A percentile compares a stretch with the other conserved stretches of the same genome.
Evolutionary conservation across 1,140 invertebrate genomes (phyloP).

Genomic region (Drosophila willistoni): DNA sequence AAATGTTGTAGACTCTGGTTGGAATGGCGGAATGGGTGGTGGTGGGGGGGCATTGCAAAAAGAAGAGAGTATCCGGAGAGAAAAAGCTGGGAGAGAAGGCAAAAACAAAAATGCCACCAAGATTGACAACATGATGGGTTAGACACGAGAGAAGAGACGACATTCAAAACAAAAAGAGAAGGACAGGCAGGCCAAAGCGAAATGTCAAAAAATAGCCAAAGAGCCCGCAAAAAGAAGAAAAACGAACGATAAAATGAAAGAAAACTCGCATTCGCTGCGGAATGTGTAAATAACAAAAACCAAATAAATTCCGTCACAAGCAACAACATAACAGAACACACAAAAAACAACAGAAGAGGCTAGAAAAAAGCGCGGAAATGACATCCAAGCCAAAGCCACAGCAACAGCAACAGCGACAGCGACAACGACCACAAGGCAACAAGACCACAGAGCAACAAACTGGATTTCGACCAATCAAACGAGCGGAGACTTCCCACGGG

Average conservation of each 20-base stretch:
- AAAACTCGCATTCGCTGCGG: conserved; percentile 59
- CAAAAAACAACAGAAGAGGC: conserved; percentile 46
- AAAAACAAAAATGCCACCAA: conserved; percentile 72
- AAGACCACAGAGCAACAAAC: conserved; percentile 50
- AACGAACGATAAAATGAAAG: conserved; percentile 36
- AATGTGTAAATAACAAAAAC: conserved; percentile 81
- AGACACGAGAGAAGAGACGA: conserved; percentile 75
- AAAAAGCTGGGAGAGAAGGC: conserved; percentile 58
- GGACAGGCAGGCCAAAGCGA: conserved; percentile 66
- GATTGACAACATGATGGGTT: conserved; percentile 79
- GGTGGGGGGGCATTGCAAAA: background rate
- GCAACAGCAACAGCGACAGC: conserved; percentile 16
- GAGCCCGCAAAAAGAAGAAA: conserved; percentile 19
- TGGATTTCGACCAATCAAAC: conserved; percentile 50
- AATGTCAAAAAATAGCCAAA: conserved; percentile 70
- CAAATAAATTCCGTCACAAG: conserved; percentile 80
- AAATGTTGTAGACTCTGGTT: background rate
- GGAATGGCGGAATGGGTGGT: no score
- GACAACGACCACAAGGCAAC: conserved; percentile 44
- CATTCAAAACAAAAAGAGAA: conserved; percentile 78
- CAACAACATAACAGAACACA: conserved; percentile 50
- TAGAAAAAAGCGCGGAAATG: conserved; percentile 52
- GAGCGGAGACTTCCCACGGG: conserved; percentile 48
- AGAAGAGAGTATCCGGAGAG: conserved; percentile 26
- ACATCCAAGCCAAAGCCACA: conserved; percentile 16